Evolutionary conservation across 1,140 invertebrate genomes (phyloP), one percentile per base, ranked within the genome.

Genomic region (Pogonus chalceus): DNA sequence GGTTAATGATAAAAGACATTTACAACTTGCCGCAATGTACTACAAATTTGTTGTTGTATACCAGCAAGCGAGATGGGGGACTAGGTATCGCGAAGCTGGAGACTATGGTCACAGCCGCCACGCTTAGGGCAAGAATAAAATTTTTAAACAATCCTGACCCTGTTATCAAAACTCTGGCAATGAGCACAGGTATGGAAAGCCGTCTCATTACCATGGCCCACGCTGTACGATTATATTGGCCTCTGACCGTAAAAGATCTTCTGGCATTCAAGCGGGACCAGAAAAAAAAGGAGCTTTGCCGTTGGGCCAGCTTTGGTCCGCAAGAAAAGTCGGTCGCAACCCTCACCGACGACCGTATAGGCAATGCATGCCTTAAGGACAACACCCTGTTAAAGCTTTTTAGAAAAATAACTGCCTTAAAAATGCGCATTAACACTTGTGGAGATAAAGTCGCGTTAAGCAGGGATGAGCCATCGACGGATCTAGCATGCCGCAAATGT

Each of bases 11-110:
- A 1, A 58, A 52, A 35, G 22, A 56, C 2, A 56, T 59, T 2
- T 37, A 55, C 23, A 58, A 63, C 55, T 49, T 62, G 20, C 58
- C 53, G 21, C 46, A 49, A 35, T 55, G 53, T 1, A 51, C 47
- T 1, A 23, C 52, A 0, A 51, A 63, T 20, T 53, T 51, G 12
- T 51, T 65, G 18, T 12, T 65, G 0, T 61, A 64, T 43, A 54
- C 51, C 51, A 47, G 56, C n/a, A 60, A 57, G 60, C 47, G 50
- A 57, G 59, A 62, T 52, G 61, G 63, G 12, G 63, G 63, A 56
- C 53, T 65, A 56, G 61, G 62, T 22, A 31, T 63, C 10, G 24
- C 51, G 16, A 49, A 35, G 31, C 31, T 63, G 20, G 55, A 61
- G 23, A 52, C 52, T 23, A 23, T 58, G 2, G 35, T 48, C 16